Conservation (phyloP, 2,797 vertebrate genomes). For the Oreochromis mossambicus region DNA sequence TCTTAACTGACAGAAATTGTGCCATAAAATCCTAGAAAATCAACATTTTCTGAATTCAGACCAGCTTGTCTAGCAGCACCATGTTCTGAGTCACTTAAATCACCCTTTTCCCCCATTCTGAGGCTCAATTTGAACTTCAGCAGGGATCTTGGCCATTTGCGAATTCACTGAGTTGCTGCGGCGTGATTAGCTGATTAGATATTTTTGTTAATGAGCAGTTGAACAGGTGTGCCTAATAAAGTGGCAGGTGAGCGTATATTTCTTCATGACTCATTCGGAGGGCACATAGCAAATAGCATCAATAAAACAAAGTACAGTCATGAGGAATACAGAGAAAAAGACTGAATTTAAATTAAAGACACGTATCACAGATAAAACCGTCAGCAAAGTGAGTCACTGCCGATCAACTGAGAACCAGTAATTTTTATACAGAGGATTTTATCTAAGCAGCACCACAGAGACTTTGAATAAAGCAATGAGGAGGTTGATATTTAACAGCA, state of each 20-base stretch:
- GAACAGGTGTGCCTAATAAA: not conserved
- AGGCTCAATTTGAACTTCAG: not conserved
- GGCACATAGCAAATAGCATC: not conserved
- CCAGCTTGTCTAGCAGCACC: not conserved
- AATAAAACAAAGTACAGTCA: not conserved
- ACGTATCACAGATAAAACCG: not conserved
- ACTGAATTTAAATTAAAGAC: not conserved
- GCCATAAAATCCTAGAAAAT: not conserved
- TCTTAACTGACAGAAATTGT: not conserved
- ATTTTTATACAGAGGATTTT: not conserved
- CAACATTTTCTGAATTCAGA: not conserved
- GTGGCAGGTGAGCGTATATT: not conserved
- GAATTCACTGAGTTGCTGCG: not conserved
- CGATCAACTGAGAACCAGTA: not conserved
- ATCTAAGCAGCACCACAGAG: not conserved
- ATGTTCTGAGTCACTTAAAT: not conserved
- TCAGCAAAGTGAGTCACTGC: not conserved
- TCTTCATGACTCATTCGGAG: not conserved
- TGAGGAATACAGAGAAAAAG: not conserved
- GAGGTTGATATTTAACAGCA: not conserved
- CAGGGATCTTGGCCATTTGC: not conserved
- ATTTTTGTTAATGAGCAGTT: not conserved
- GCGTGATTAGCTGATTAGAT: not conserved
- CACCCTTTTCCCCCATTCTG: rapidly evolving
- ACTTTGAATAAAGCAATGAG: not conserved